Base-by-base conservation (phyloP, 92 coral and sea anemone species). In the Anthopleura xanthogrammica region DNA sequence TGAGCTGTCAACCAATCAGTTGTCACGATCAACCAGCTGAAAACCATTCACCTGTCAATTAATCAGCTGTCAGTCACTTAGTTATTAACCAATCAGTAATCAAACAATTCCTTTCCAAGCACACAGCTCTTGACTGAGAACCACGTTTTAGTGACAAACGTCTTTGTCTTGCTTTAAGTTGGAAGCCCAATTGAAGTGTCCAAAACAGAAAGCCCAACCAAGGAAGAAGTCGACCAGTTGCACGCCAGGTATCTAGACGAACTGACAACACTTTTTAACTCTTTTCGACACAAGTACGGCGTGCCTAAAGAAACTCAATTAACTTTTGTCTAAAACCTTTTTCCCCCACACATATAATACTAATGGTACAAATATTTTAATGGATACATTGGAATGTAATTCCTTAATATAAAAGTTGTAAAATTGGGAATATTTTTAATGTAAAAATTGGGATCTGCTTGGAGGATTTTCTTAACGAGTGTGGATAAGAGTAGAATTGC, bases 171-270 rank as follows among this genome's bases (percentile, higher is more conserved):
- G 11, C 29, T 62, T 78, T 78, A 54, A 94, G 98, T 92, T 84
- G 98, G 98, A 43, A 87, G 94, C 29, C 92, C 98, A 20, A 86
- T 94, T 57, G 86, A 87, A 22, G 98, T 92, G 68, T 86, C 89
- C n/a, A 92, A 81, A 78, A 85, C 81, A 17, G 74, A 82, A 54
- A 57, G 79, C 43, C 92, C 98, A 72, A 80, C 89, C 57, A 46
- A 79, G 52, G 85, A 94, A 82, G 89, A 90, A 82, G 83, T 92
- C 19, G 84, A 88, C 81, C 70, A 80, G 62, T 80, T 92, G 36
- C 98, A 94, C 68, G 79, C 77, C 2, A 74, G 70, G 62, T 94
- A 94, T 60, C 58, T 86, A 70, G 82, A 84, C 24, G 86, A 89
- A 62, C 58, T 94, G 74, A 84, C 40, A 36, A 87, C 83, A 75